Conservation (phyloP, 2,888 invertebrate genomes). For the Drosophila niveifrons region DNA sequence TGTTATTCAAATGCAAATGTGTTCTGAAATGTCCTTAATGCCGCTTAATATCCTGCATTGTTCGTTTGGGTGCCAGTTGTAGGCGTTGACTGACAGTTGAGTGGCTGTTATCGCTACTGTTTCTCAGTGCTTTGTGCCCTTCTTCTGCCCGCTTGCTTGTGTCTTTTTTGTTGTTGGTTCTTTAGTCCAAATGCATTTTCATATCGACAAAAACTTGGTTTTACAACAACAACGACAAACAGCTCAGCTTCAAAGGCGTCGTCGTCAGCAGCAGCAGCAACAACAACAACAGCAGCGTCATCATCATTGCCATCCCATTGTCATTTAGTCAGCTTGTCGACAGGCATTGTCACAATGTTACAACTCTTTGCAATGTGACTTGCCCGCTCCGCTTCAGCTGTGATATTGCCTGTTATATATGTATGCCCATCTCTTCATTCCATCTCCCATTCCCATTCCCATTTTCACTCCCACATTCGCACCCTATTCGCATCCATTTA, state of each 20-base stretch:
- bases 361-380: conserved; percentile 73
- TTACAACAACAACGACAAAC: conserved; percentile 41
- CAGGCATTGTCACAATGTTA: conserved; percentile 77
- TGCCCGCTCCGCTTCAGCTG: conserved; percentile 25
- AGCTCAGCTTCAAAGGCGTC: conserved; percentile 54
- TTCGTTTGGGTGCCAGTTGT: conserved; percentile 48
- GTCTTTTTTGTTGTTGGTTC: conserved; percentile 17
- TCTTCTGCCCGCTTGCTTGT: conserved; percentile 43
- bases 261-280: neutral
- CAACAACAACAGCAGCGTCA: conserved; percentile 19
- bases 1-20: conserved; percentile 65
- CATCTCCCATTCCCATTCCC: conserved; percentile 11
- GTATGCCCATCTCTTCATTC: conserved; percentile 10
- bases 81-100: conserved; percentile 49
- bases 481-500: conserved; percentile 23
- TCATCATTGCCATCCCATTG: conserved; percentile 56
- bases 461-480: conserved; percentile 8
- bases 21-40: conserved; percentile 78
- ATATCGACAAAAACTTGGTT: conserved; percentile 76
- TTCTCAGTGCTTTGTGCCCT: conserved; percentile 13
- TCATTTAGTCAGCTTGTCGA: conserved; percentile 78
- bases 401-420: conserved; percentile 17
- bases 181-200: conserved; percentile 71
- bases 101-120: conserved; percentile 47
- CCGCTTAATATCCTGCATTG: conserved; percentile 78